Conservation (phyloP, 2,888 invertebrate genomes). For the Nycteola revayana region DNA sequence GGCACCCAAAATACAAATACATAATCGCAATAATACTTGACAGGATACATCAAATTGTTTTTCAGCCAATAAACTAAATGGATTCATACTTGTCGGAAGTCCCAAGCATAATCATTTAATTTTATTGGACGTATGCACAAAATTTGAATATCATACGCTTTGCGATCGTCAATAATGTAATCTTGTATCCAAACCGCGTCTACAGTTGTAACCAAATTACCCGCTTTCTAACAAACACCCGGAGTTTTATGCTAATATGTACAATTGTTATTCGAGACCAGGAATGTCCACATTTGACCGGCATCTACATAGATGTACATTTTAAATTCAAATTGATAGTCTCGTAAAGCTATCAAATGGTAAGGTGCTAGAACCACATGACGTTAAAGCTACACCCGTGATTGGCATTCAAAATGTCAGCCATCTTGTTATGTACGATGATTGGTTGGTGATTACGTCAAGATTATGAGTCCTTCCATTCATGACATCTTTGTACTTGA, state of each 20-base stretch:
- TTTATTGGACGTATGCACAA: constrained; percentile 61
- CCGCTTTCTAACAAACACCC: constrained; percentile 81
- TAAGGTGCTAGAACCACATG: constrained; percentile 70
- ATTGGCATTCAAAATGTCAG: constrained; percentile 67
- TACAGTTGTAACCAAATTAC: constrained; percentile 76
- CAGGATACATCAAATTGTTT: constrained; percentile 32
- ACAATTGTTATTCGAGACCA: constrained; percentile 74
- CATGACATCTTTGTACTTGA: constrained; percentile 40
- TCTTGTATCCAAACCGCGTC: constrained; percentile 66
- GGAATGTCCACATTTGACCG: constrained; percentile 78
- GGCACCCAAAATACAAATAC: neutral
- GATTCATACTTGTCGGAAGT: constrained; percentile 60
- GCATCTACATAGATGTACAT: constrained; percentile 74
- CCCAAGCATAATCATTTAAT: constrained; percentile 59
- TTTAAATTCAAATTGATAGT: constrained; percentile 79
- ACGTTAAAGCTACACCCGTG: constrained; percentile 64
- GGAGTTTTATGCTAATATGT: constrained; percentile 76
- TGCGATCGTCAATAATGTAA: constrained; percentile 57
- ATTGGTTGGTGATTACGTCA: constrained; percentile 56
- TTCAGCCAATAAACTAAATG: constrained; percentile 29
- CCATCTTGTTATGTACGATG: constrained; percentile 63
- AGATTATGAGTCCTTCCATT: constrained; percentile 50
- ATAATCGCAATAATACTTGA: constrained; percentile 14
- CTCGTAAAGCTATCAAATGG: constrained; percentile 78
- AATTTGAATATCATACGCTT: constrained; percentile 55